These are phyloP conservation scores for Catharus bicknelli DNA, from an alignment of 2,113 vertebrate genomes.

Conservation along the genomic window DNA sequence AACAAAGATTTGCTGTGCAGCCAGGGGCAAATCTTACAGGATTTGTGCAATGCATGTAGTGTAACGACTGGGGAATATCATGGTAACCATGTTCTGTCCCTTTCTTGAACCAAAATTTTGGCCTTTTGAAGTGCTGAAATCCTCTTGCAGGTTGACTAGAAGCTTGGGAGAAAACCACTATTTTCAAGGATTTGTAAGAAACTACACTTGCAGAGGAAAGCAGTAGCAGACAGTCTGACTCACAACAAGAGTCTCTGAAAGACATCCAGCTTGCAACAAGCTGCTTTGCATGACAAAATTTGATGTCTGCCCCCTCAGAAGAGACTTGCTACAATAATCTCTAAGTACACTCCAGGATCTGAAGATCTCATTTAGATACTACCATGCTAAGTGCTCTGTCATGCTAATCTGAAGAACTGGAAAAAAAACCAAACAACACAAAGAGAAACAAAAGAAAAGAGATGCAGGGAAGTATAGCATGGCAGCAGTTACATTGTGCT, in stretches of 20 bases:
- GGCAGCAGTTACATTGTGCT: not conserved
- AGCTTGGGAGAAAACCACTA: not conserved
- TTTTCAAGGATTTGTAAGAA: not conserved
- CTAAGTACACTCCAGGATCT: not conserved
- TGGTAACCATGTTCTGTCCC: not conserved
- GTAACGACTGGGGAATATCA: not conserved
- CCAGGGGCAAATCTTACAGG: slow-evolving; percentile 7
- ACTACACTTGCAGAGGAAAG: not conserved
- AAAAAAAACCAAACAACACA: not conserved
- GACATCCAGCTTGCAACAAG: not conserved
- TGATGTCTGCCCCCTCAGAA: not conserved
- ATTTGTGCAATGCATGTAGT: not conserved
- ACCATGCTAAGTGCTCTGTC: not conserved
- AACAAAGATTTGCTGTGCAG: slow-evolving; percentile 22
- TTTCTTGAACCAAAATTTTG: not conserved
- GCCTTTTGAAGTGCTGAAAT: not conserved
- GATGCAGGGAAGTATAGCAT: not conserved
- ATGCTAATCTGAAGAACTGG: not conserved
- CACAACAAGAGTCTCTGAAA: not conserved
- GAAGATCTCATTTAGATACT: not conserved
- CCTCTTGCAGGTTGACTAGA: not conserved
- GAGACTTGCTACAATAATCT: not conserved
- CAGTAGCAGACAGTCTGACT: slow-evolving; percentile 14
- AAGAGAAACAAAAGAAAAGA: not conserved
- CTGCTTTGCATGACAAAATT: not conserved